These are phyloP conservation scores for Mythimna albipuncta DNA, from an alignment of 2,888 invertebrate species.

Conservation along the genomic window DNA sequence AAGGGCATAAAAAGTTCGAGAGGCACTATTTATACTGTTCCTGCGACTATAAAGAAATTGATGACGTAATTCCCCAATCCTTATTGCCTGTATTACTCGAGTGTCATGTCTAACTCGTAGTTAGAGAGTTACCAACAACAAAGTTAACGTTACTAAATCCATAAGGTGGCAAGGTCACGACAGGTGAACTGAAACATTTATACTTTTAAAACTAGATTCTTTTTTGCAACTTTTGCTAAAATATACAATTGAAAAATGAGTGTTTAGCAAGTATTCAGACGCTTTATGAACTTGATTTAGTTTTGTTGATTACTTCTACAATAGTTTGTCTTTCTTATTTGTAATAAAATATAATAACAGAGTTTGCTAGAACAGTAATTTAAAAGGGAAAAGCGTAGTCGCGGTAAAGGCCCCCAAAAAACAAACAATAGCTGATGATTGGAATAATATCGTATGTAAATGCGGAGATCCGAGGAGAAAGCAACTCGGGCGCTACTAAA, in stretches of 20 bases:
- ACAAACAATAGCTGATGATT: constrained; percentile 64
- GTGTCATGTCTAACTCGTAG: constrained; percentile 68
- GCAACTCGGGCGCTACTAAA: constrained; percentile 70
- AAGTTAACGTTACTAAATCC: constrained; percentile 68
- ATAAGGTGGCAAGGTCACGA: constrained; percentile 69
- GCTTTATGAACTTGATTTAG: constrained; percentile 34
- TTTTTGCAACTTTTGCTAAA: constrained; percentile 51
- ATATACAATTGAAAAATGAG: constrained; percentile 52
- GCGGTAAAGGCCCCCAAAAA: constrained; percentile 34
- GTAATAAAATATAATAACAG: background rate
- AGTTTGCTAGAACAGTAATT: constrained; percentile 7
- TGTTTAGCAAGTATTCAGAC: constrained; percentile 52
- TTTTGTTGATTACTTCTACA: constrained; percentile 26
- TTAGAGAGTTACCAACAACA: constrained; percentile 68
- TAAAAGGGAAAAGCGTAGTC: constrained; percentile 15
- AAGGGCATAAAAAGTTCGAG: constrained; percentile 48
- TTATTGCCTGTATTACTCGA: constrained; percentile 65
- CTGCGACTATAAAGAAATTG: constrained; percentile 62
- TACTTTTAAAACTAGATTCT: constrained; percentile 53
- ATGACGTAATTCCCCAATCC: constrained; percentile 64
- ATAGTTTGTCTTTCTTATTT: constrained; percentile 20
- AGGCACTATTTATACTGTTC: constrained; percentile 43
- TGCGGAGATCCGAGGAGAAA: constrained; percentile 60
- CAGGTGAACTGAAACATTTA: constrained; percentile 62
- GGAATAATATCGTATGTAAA: constrained; percentile 64